Percentiles rank a stretch among this genome's conserved stretches.
Conservation (phyloP, 2,888 invertebrate genomes). For the Noctua fimbriata region DNA sequence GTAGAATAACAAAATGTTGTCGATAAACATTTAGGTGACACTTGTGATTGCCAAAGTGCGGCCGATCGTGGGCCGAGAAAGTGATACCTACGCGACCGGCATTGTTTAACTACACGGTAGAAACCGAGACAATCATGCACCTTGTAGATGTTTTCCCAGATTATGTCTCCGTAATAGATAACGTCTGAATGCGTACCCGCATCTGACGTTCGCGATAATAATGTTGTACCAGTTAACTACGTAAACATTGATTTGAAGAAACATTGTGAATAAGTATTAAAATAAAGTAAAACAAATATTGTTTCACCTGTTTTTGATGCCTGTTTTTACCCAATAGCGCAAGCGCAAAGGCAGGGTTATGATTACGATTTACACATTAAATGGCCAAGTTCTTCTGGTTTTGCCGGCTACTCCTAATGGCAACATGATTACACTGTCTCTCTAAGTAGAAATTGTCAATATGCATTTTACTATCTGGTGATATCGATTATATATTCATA, state of each 20-base stretch:
- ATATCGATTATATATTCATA: neutral
- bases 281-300: neutral
- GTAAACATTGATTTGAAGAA: conserved; percentile 31
- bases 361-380: neutral
- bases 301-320: neutral
- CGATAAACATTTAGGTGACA: conserved; percentile 74
- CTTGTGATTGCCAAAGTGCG: conserved; percentile 75
- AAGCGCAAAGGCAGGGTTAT: neutral
- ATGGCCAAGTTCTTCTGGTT: neutral
- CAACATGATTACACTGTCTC: neutral
- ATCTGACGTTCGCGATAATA: conserved; percentile 49
- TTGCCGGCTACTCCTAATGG: neutral
- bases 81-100: conserved; percentile 80
- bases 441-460: neutral
- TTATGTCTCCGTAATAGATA: conserved; percentile 55
- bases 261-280: conserved; percentile 7
- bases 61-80: conserved; percentile 80
- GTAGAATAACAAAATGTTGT: conserved; percentile 70
- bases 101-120: conserved; percentile 65
- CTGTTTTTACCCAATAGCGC: neutral
- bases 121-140: conserved; percentile 41
- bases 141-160: conserved; percentile 57
- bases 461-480: neutral
- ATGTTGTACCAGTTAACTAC: conserved; percentile 37
- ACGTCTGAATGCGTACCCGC: conserved; percentile 36